A percentile compares a stretch with the other conserved stretches of the same genome.
These are phyloP conservation scores for Silvanus unidentatus DNA, from an alignment of 2,888 invertebrate species.

Conservation along the genomic window DNA sequence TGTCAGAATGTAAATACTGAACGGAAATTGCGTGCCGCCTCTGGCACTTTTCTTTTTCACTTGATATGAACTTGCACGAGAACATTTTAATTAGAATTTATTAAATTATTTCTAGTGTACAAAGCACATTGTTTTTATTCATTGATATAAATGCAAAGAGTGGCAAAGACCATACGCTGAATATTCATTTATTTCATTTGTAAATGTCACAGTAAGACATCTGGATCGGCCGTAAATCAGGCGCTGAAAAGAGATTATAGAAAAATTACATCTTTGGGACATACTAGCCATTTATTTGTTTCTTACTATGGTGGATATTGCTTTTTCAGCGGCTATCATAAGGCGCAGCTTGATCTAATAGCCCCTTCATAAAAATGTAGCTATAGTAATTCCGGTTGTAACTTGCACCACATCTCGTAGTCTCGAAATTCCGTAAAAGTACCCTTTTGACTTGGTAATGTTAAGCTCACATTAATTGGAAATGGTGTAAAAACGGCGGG, in stretches of 20 bases:
- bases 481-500: too few species aligned
- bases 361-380: slow-evolving; percentile 18
- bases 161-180: too few species aligned
- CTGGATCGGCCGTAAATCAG: slow-evolving; percentile 5
- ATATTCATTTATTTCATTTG: too few species aligned
- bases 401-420: too few species aligned
- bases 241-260: slow-evolving; percentile 3
- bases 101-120: slow-evolving; percentile 4
- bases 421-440: too few species aligned
- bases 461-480: too few species aligned
- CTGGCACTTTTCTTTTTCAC: slow-evolving; percentile 5
- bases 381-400: slow-evolving; percentile 12
- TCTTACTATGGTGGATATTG: slow-evolving; percentile 22
- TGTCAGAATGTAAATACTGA: slow-evolving; percentile 27
- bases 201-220: slow-evolving; percentile 1
- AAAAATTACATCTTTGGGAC: slow-evolving; percentile 6
- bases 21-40: slow-evolving; percentile 6
- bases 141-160: not conserved
- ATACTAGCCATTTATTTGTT: slow-evolving; percentile 19
- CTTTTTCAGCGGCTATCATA: slow-evolving; percentile 22
- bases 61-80: slow-evolving; percentile 3
- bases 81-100: slow-evolving; percentile 6
- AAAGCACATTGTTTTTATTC: not conserved
- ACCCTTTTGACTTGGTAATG: too few species aligned
- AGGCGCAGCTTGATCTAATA: slow-evolving; percentile 21